phyloP scores from a whole-genome alignment of 2,888 invertebrate genomes.

The Eupeodes luniger region DNA sequence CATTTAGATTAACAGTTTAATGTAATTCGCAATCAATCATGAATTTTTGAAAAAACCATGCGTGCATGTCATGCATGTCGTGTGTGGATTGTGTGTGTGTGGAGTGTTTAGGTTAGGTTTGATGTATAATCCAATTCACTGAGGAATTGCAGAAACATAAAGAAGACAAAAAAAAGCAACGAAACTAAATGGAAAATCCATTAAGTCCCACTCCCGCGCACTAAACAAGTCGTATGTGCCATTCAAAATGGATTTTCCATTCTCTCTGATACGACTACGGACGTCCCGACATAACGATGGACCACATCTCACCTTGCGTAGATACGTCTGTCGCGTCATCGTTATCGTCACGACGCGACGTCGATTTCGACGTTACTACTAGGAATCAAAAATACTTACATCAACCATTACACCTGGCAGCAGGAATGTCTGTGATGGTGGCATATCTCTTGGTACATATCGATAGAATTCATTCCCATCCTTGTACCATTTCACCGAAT shows the following conservation, averaged over 20 bases:
- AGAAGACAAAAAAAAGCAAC: conserved; percentile 15
- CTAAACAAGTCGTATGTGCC: neutral
- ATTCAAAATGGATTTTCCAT: conserved; percentile 11
- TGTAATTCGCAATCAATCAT: conserved; percentile 61
- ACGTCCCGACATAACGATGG: too few relatives aligned
- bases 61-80: neutral
- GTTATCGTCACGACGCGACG: neutral
- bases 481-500: conserved; percentile 97
- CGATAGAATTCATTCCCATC: conserved; percentile 95
- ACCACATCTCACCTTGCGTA: neutral
- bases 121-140: neutral
- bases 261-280: neutral
- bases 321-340: neutral
- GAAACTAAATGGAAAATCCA: conserved; percentile 60
- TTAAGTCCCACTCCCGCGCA: neutral
- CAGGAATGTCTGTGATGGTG: conserved; percentile 91
- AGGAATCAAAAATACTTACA: conserved; percentile 86
- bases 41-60: conserved; percentile 39
- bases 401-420: conserved; percentile 93
- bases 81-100: too few relatives aligned
- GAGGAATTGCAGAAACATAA: conserved; percentile 17
- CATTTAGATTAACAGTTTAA: conserved; percentile 12
- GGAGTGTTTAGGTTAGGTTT: neutral
- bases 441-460: conserved; percentile 92
- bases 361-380: neutral